Percentiles rank a stretch among this genome's conserved stretches.
Evolutionary conservation across 1,140 invertebrate species (phyloP).

Genomic region (Camponotus pennsylvanicus): DNA sequence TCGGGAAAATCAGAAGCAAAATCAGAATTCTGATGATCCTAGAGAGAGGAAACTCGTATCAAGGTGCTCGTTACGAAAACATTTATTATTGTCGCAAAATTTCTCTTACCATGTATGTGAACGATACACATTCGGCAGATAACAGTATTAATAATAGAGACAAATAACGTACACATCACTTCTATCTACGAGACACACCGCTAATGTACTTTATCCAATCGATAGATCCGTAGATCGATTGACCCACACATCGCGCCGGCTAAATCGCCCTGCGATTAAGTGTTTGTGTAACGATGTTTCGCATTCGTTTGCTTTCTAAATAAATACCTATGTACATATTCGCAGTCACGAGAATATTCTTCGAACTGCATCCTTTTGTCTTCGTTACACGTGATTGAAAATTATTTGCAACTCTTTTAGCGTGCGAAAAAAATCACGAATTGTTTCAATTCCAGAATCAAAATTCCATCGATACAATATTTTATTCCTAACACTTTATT

Average conservation of each 20-base stretch:
- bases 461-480: constrained; percentile 15
- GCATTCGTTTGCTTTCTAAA: constrained; percentile 78
- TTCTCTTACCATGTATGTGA: constrained; percentile 13
- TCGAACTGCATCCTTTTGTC: constrained; percentile 49
- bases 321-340: constrained; percentile 79
- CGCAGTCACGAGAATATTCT: constrained; percentile 46
- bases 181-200: constrained; percentile 66
- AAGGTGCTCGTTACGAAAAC: constrained; percentile 32
- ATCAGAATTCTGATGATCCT: not conserved
- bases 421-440: not conserved
- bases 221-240: constrained; percentile 65
- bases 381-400: constrained; percentile 14
- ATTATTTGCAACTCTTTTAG: constrained; percentile 19
- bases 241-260: constrained; percentile 57
- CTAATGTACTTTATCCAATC: constrained; percentile 67
- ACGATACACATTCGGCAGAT: constrained; percentile 18
- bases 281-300: constrained; percentile 83
- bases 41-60: constrained; percentile 11
- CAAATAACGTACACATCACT: constrained; percentile 50
- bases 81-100: constrained; percentile 27
- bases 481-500: not conserved
- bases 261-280: constrained; percentile 76
- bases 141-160: constrained; percentile 12
- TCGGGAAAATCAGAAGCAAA: not conserved
- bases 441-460: not conserved